Evolutionary conservation across 2,888 invertebrate genomes (phyloP).

Genomic region (Omphaloscelis lunosa): DNA sequence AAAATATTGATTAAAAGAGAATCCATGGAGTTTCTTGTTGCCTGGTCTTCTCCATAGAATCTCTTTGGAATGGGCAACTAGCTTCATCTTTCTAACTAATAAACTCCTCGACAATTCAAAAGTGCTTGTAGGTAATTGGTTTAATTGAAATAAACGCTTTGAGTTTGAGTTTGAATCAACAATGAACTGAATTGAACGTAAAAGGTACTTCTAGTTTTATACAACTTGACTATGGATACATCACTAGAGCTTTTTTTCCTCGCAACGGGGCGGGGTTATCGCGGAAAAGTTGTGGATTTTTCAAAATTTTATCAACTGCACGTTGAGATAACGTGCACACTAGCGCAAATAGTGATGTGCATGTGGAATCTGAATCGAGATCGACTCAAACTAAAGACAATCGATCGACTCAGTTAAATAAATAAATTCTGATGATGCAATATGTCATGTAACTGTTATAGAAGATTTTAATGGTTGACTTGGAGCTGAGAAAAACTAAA

Average conservation of each 20-base stretch:
- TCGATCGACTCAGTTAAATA: slow-evolving; percentile 67
- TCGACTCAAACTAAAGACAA: slow-evolving; percentile 65
- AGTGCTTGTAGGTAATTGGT: background rate
- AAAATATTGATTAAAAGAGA: background rate
- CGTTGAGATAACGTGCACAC: slow-evolving; percentile 82
- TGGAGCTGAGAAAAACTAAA: background rate
- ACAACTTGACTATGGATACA: slow-evolving; percentile 78
- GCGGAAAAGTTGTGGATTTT: slow-evolving; percentile 90
- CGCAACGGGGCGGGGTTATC: slow-evolving; percentile 87
- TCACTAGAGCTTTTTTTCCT: slow-evolving; percentile 85
- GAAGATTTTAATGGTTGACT: background rate
- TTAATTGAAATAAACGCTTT: background rate
- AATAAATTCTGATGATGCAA: background rate
- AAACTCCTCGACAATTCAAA: background rate
- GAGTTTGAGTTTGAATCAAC: background rate
- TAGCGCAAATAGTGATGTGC: slow-evolving; percentile 80
- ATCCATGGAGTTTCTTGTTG: background rate
- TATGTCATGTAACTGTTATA: too few relatives aligned
- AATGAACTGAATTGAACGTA: background rate
- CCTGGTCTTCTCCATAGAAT: background rate
- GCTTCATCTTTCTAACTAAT: background rate
- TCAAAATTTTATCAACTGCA: slow-evolving; percentile 90
- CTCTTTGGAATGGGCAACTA: too few relatives aligned
- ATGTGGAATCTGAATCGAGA: slow-evolving; percentile 67
- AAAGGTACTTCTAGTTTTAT: background rate